Conservation (phyloP, 1,140 invertebrate genomes). For the Protaetia brevitarsis region DNA sequence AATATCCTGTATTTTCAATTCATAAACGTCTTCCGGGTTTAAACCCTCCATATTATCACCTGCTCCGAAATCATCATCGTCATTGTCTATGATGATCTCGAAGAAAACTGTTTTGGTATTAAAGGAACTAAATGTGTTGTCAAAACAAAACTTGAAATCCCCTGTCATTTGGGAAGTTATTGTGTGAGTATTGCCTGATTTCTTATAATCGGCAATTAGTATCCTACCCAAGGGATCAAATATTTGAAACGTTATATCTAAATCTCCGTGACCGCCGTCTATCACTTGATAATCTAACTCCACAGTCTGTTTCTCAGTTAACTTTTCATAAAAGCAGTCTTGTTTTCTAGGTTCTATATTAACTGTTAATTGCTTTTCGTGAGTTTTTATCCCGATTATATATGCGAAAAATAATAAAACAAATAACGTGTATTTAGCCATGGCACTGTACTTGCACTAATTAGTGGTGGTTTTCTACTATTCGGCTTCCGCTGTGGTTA, state of each 20-base stretch:
- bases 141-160: slow-evolving; percentile 78
- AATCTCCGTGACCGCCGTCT: slow-evolving; percentile 69
- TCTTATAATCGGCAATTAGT: slow-evolving; percentile 66
- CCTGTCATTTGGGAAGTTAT: slow-evolving; percentile 57
- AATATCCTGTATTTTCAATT: slow-evolving; percentile 64
- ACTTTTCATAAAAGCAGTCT: slow-evolving; percentile 68
- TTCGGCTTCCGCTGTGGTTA: too few species aligned
- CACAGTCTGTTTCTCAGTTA: slow-evolving; percentile 58
- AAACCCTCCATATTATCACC: slow-evolving; percentile 54
- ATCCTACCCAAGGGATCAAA: slow-evolving; percentile 61
- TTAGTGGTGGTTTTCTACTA: slow-evolving; percentile 34
- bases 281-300: slow-evolving; percentile 79
- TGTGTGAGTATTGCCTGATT: slow-evolving; percentile 67
- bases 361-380: slow-evolving; percentile 66
- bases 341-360: slow-evolving; percentile 63
- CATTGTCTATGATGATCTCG: slow-evolving; percentile 66
- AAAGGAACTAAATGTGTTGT: slow-evolving; percentile 77
- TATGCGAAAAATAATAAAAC: not conserved
- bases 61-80: slow-evolving; percentile 53
- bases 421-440: not conserved
- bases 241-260: slow-evolving; percentile 74
- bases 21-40: slow-evolving; percentile 56
- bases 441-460: slow-evolving; percentile 29
- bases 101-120: slow-evolving; percentile 79
- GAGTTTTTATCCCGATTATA: not conserved